phyloP scores from a whole-genome alignment of 2,113 vertebrate genomes.

The Grammomys surdaster region DNA sequence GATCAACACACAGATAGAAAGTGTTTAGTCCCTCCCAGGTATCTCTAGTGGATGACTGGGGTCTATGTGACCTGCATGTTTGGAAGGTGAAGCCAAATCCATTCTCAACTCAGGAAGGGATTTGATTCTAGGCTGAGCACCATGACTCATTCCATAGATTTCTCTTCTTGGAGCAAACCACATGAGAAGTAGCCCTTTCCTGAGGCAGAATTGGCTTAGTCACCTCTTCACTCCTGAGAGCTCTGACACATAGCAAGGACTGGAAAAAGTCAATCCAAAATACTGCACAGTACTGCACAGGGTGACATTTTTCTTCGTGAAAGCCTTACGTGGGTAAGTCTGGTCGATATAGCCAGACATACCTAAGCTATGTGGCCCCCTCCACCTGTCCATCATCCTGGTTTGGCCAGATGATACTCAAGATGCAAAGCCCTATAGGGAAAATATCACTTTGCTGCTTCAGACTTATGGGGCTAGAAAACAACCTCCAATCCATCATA shows the following conservation, averaged over 20 bases:
- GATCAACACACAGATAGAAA: neutral
- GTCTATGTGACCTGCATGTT: neutral
- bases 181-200: neutral
- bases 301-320: neutral
- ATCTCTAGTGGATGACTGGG: neutral
- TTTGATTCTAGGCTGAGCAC: neutral
- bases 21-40: neutral
- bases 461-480: neutral
- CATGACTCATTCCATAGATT: neutral
- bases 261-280: neutral
- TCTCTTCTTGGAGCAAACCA: constrained; percentile 6
- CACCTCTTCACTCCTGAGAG: neutral
- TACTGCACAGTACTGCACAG: neutral
- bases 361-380: neutral
- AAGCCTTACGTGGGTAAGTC: neutral
- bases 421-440: neutral
- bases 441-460: neutral
- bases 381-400: neutral
- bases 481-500: neutral
- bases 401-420: neutral
- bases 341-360: neutral
- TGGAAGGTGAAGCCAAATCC: neutral
- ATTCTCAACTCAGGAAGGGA: neutral
- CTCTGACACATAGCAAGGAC: neutral
- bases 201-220: neutral